These are phyloP conservation scores for Helicoverpa zea DNA, from an alignment of 1,140 invertebrate genomes.

Conservation along the genomic window DNA sequence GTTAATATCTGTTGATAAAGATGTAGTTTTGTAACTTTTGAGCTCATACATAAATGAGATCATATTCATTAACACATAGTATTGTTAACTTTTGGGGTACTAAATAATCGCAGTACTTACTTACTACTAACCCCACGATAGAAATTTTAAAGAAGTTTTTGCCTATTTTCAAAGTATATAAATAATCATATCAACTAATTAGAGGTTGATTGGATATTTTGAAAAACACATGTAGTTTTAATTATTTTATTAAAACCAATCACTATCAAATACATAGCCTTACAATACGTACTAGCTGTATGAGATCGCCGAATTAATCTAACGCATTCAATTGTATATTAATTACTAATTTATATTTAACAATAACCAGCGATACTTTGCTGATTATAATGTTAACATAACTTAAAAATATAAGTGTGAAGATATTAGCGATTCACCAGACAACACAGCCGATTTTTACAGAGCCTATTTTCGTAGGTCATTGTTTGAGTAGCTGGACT, in stretches of 20 bases:
- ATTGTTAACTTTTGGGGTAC: too few species aligned
- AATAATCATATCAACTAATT: neutral
- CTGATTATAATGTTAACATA: slow-evolving; percentile 1
- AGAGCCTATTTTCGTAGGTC: too few species aligned
- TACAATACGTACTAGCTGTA: slow-evolving; percentile 51
- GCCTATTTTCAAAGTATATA: too few species aligned
- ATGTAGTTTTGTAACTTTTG: too few species aligned
- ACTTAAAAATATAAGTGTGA: neutral
- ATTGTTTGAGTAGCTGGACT: neutral
- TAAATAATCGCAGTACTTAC: too few species aligned
- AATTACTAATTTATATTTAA: slow-evolving; percentile 47
- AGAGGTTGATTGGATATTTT: neutral
- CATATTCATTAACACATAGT: too few species aligned
- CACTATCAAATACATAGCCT: slow-evolving; percentile 56
- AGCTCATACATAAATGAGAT: too few species aligned
- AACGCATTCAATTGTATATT: slow-evolving; percentile 44
- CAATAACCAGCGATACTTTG: slow-evolving; percentile 14
- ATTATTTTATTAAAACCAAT: slow-evolving; percentile 52
- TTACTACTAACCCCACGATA: too few species aligned
- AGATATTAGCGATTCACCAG: too few species aligned
- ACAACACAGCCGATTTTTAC: too few species aligned
- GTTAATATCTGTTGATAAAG: too few species aligned
- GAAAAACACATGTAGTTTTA: slow-evolving; percentile 2
- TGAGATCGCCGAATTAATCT: slow-evolving; percentile 53
- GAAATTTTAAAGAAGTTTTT: too few species aligned